Evolutionary conservation across 1,140 invertebrate genomes (phyloP).

Genomic region (Achatina immaculata): DNA sequence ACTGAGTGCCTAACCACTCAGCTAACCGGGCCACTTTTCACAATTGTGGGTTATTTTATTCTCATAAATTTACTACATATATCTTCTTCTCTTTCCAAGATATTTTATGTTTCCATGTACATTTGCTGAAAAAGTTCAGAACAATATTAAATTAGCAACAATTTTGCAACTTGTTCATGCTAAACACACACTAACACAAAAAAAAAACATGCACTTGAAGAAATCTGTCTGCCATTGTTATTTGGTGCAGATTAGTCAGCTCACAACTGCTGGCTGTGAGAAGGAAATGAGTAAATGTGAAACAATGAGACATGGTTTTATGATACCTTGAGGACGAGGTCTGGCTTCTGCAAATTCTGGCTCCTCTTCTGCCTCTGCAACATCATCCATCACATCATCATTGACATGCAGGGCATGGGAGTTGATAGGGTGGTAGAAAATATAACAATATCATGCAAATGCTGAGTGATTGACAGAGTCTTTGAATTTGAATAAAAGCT

Average conservation of each 20-base stretch:
- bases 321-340: background rate
- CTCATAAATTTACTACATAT: no score
- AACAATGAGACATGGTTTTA: background rate
- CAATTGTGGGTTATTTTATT: no score
- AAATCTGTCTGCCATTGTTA: no score
- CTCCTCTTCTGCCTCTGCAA: background rate
- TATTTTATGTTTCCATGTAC: no score
- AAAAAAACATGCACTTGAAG: no score
- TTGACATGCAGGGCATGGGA: background rate
- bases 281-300: background rate
- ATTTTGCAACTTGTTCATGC: no score
- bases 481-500: background rate
- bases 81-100: no score
- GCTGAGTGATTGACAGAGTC: background rate
- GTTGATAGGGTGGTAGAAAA: background rate
- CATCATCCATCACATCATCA: constrained; percentile 16
- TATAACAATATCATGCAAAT: background rate
- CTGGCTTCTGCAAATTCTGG: background rate
- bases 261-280: background rate
- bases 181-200: no score
- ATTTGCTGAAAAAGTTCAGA: no score
- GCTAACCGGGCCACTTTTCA: no score
- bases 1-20: no score
- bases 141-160: no score
- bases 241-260: constrained; percentile 1